Percentiles rank a stretch among this genome's conserved stretches.
Conservation (phyloP, 37 sponge, comb jelly and placozoan species). For the Theonella swinhoei region DNA sequence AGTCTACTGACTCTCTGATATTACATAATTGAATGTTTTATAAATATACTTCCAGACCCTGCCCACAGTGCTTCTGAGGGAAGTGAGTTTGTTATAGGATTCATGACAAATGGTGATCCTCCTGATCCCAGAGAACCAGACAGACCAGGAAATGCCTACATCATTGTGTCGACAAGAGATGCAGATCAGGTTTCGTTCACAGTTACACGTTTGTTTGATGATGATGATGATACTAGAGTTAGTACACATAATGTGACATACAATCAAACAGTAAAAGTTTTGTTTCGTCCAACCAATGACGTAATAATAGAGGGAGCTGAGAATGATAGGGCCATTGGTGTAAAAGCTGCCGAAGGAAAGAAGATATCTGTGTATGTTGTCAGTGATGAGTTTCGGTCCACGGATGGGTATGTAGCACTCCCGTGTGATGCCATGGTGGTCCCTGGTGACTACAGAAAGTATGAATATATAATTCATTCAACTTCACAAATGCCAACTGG, state of each 20-base stretch:
- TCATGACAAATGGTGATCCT: background rate
- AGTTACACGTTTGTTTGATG: background rate
- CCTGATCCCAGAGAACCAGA: background rate
- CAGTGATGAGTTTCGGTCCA: background rate
- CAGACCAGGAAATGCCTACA: background rate
- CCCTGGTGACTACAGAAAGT: background rate
- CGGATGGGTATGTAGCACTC: background rate
- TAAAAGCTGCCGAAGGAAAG: background rate
- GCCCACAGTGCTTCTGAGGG: background rate
- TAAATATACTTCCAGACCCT: background rate
- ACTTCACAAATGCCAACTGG: background rate
- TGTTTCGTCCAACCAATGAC: background rate
- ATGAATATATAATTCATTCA: background rate
- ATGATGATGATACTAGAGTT: background rate
- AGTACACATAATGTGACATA: background rate
- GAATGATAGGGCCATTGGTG: background rate
- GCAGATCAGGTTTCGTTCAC: background rate
- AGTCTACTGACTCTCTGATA: no score
- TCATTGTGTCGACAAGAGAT: background rate
- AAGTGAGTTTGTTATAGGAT: background rate
- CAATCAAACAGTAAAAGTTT: background rate
- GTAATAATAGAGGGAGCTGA: background rate
- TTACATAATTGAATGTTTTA: no score
- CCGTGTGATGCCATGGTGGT: background rate
- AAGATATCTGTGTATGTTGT: background rate